Evolutionary conservation across 2,797 vertebrate species (phyloP).

Genomic region (Coregonus ussuriensis): DNA sequence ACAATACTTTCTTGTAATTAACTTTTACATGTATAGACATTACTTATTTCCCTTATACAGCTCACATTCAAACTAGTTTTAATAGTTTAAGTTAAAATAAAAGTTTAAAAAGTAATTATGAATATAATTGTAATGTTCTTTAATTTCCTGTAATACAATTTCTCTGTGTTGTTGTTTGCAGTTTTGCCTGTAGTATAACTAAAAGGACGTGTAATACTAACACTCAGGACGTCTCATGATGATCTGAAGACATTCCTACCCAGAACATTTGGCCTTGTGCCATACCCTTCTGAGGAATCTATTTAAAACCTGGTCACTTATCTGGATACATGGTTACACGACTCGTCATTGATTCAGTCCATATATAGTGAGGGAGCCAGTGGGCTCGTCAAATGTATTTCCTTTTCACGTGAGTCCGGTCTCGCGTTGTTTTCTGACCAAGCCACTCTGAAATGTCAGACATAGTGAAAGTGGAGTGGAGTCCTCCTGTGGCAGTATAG

Average conservation of each 20-base stretch:
- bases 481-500: neutral
- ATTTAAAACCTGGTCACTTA: constrained; percentile 50
- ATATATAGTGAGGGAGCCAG: constrained; percentile 19
- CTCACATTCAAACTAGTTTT: neutral
- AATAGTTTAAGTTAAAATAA: neutral
- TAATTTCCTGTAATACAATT: neutral
- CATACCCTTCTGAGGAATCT: neutral
- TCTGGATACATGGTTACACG: constrained; percentile 28
- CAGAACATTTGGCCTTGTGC: constrained; percentile 18
- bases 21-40: neutral
- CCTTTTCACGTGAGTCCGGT: neutral
- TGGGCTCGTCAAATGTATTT: neutral
- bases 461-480: neutral
- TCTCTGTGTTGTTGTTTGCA: neutral
- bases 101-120: neutral
- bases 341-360: constrained; percentile 23
- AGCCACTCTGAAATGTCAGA: neutral
- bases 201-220: constrained; percentile 11
- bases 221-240: neutral
- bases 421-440: neutral
- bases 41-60: neutral
- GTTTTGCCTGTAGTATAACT: constrained; percentile 29
- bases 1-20: neutral
- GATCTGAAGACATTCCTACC: constrained; percentile 26
- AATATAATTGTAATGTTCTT: neutral